phyloP scores from a whole-genome alignment of 2,797 vertebrate species.

The Onychomys leucogaster region DNA sequence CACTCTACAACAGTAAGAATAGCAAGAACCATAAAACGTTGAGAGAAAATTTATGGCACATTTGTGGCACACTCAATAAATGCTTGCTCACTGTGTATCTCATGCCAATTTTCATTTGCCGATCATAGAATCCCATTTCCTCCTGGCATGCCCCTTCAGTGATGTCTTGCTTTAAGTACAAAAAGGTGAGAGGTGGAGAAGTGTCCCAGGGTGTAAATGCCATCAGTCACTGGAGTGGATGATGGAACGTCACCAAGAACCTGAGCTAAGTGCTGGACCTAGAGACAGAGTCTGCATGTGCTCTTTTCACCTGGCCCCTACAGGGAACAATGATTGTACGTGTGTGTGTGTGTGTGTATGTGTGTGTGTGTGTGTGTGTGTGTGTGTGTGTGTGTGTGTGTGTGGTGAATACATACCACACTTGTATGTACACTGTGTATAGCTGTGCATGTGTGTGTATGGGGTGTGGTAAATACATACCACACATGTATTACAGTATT shows the following conservation, averaged over 20 bases:
- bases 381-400: no score
- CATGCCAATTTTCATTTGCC: neutral
- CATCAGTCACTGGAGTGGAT: neutral
- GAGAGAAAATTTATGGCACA: neutral
- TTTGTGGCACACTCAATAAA: neutral
- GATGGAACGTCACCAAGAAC: neutral
- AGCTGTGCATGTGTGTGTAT: neutral
- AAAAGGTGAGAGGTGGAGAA: neutral
- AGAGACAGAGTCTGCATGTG: neutral
- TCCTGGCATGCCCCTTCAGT: rapidly evolving
- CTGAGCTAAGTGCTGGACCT: no score
- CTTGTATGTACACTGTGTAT: neutral
- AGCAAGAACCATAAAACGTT: rapidly evolving
- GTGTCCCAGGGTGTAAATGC: neutral
- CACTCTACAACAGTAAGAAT: neutral
- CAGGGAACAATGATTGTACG: rapidly evolving
- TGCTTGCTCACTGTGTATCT: no score
- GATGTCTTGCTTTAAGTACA: no score
- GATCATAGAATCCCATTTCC: neutral
- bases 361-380: neutral
- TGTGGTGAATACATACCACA: neutral
- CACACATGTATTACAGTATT: no score
- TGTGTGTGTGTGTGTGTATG: neutral
- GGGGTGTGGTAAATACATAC: no score
- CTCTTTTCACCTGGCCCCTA: neutral